These are phyloP conservation scores for Peromyscus aztecus DNA, from an alignment of 2,797 vertebrate genomes.

Conservation along the genomic window DNA sequence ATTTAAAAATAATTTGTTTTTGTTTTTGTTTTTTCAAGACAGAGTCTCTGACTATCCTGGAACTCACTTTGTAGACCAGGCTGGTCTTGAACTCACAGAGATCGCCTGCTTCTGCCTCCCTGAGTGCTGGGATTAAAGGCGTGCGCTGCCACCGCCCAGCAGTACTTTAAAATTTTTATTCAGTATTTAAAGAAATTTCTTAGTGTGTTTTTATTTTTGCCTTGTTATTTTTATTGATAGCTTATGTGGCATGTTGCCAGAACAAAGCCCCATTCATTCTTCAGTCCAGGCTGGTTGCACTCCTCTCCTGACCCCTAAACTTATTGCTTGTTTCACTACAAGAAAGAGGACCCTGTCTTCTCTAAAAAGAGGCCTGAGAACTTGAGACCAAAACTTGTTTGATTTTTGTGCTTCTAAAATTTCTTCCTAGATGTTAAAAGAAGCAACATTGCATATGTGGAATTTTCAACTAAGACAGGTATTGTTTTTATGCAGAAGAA, in stretches of 20 bases:
- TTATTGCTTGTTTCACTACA: neutral
- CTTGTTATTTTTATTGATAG: neutral
- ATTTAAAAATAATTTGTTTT: neutral
- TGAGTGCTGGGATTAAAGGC: too few species aligned
- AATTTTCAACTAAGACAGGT: neutral
- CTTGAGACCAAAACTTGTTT: neutral
- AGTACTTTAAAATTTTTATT: neutral
- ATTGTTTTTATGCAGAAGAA: neutral
- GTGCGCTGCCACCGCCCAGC: too few species aligned
- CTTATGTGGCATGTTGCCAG: neutral
- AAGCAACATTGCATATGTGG: neutral
- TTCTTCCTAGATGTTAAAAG: neutral
- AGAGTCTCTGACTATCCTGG: too few species aligned
- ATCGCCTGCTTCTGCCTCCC: too few species aligned
- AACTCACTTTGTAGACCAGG: too few species aligned
- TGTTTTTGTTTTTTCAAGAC: too few species aligned
- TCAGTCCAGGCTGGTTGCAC: neutral
- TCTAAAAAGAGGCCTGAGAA: neutral
- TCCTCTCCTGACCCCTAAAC: neutral
- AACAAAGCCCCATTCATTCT: neutral
- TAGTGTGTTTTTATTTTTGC: neutral
- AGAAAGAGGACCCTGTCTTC: neutral
- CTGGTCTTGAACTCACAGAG: too few species aligned
- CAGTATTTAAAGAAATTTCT: neutral
- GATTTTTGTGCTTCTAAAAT: neutral